Percentiles rank a stretch among this genome's conserved stretches.
These are phyloP conservation scores for Cetoscarus ocellatus DNA, from an alignment of 2,797 vertebrate species.

Conservation along the genomic window DNA sequence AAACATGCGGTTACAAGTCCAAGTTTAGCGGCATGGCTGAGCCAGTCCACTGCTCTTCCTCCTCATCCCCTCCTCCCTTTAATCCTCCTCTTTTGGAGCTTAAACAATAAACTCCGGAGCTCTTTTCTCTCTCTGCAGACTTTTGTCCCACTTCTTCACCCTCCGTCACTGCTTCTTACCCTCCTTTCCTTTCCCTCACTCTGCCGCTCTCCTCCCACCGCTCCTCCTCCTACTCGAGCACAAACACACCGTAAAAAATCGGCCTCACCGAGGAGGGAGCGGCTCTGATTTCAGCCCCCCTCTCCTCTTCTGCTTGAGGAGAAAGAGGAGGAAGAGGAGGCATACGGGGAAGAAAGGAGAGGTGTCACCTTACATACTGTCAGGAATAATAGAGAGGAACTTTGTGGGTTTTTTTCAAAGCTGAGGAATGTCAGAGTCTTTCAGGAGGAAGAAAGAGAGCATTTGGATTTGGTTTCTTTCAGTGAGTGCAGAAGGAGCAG, in stretches of 20 bases:
- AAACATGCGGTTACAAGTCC: constrained; percentile 28
- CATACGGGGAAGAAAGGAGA: constrained; percentile 25
- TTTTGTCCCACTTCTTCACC: constrained; percentile 55
- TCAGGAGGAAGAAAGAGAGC: background rate
- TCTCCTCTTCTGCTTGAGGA: constrained; percentile 26
- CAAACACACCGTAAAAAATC: constrained; percentile 54
- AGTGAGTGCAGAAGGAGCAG: background rate
- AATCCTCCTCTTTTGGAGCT: background rate
- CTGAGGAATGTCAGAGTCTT: constrained; percentile 43
- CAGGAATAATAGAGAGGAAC: constrained; percentile 37
- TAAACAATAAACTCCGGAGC: constrained; percentile 28
- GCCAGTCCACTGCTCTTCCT: background rate
- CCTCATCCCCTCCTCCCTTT: constrained; percentile 15
- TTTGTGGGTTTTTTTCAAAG: constrained; percentile 21
- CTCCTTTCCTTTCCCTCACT: constrained; percentile 38
- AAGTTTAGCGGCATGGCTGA: constrained; percentile 27
- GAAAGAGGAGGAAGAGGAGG: constrained; percentile 51
- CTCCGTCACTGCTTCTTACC: constrained; percentile 48
- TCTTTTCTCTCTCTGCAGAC: constrained; percentile 41
- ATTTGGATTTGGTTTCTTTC: background rate
- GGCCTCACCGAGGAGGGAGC: constrained; percentile 49
- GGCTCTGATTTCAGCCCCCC: constrained; percentile 69
- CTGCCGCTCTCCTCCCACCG: constrained; percentile 40
- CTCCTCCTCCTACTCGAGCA: constrained; percentile 43
- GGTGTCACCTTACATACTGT: constrained; percentile 65